Evolutionary conservation across 2,888 invertebrate genomes (phyloP).

Genomic region (Tolmerus cingulatus): DNA sequence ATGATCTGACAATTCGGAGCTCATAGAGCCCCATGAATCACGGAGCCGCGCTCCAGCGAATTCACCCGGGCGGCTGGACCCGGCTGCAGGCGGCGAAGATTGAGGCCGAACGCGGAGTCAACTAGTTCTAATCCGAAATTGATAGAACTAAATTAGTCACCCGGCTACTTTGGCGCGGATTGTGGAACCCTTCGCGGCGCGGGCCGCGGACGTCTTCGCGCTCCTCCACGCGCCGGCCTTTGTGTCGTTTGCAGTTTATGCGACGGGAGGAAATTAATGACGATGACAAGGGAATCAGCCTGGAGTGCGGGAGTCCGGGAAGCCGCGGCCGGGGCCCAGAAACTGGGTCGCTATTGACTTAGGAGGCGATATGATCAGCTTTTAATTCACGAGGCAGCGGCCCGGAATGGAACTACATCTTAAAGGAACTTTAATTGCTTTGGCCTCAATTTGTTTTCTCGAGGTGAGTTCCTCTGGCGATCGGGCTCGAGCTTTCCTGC

Average conservation of each 20-base stretch:
- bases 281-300: conserved; percentile 40
- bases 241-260: neutral
- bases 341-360: conserved; percentile 29
- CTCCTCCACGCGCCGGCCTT: neutral
- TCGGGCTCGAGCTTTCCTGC: neutral
- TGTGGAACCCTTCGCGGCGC: neutral
- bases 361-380: conserved; percentile 18
- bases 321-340: neutral
- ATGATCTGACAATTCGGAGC: conserved; percentile 37
- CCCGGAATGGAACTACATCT: neutral
- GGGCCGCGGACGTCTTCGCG: neutral
- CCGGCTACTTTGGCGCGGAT: neutral
- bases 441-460: conserved; percentile 3
- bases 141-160: conserved; percentile 40
- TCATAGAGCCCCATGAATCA: conserved; percentile 26
- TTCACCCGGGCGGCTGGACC: neutral
- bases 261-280: conserved; percentile 38
- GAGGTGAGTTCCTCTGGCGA: neutral
- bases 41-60: neutral
- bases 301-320: conserved; percentile 27
- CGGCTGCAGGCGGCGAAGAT: neutral
- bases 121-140: conserved; percentile 39
- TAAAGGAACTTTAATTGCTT: conserved; percentile 36
- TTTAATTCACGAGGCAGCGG: conserved; percentile 15
- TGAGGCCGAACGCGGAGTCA: conserved; percentile 27